Conservation (phyloP, 2,888 invertebrate species). For the Diaphora mendica region DNA sequence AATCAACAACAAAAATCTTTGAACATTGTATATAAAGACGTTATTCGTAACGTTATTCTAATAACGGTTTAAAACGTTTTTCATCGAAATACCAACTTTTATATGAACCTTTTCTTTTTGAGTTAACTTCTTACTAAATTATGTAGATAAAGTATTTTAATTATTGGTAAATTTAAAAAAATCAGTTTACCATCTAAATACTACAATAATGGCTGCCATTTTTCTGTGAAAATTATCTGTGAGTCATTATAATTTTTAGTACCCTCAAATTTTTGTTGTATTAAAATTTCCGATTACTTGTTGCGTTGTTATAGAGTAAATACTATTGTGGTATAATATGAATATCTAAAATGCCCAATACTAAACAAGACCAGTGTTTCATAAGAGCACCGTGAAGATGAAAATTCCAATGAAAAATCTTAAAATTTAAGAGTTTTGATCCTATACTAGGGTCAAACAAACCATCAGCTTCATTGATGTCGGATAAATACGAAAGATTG, state of each 20-base stretch:
- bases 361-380: too few relatives aligned
- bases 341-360: not conserved
- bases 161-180: slow-evolving; percentile 6
- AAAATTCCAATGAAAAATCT: too few relatives aligned
- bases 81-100: not conserved
- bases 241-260: not conserved
- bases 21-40: not conserved
- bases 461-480: not conserved
- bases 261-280: not conserved
- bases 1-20: not conserved
- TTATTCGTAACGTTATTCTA: not conserved
- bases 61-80: not conserved
- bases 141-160: slow-evolving; percentile 9
- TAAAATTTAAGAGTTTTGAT: too few relatives aligned
- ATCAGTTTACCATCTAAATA: slow-evolving; percentile 34
- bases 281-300: not conserved
- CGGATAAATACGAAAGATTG: not conserved
- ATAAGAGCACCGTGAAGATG: not conserved
- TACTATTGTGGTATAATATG: not conserved
- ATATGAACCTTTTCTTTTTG: not conserved
- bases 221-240: not conserved
- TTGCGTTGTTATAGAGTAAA: not conserved
- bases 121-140: not conserved
- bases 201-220: slow-evolving; percentile 4
- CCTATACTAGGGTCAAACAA: not conserved